Conservation (phyloP, 2,888 invertebrate species). For the Cotesia congregata region DNA sequence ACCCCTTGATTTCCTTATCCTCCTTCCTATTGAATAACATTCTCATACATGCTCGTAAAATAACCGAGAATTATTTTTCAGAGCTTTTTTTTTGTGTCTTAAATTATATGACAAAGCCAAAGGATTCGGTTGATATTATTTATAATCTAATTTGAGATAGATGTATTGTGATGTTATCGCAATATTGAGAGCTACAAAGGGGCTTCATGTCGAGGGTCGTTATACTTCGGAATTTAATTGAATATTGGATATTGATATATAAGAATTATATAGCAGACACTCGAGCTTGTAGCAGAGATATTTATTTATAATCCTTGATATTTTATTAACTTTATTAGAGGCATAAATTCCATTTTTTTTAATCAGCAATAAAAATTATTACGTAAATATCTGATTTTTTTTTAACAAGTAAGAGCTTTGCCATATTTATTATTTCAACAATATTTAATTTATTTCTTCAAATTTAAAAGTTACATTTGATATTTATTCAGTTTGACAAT, state of each 20-base stretch:
- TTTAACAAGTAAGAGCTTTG: no score
- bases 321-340: not conserved
- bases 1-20: constrained; percentile 29
- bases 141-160: not conserved
- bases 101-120: constrained; percentile 9
- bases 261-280: not conserved
- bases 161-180: constrained; percentile 13
- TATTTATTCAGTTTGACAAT: no score
- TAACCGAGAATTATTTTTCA: constrained; percentile 43
- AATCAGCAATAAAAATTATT: no score
- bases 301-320: not conserved
- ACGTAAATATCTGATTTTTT: no score
- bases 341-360: no score
- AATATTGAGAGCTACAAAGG: constrained; percentile 7
- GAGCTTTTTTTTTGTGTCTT: constrained; percentile 14
- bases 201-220: not conserved
- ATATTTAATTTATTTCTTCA: no score
- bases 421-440: no score
- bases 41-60: constrained; percentile 57
- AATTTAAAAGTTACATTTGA: no score
- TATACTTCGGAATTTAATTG: constrained; percentile 13
- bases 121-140: constrained; percentile 10
- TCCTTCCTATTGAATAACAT: constrained; percentile 51
- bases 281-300: not conserved
- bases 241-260: constrained; percentile 13